Evolutionary conservation across 2,797 vertebrate genomes (phyloP), one percentile per base, ranked within the genome.

Genomic region (Hybognathus amarus): DNA sequence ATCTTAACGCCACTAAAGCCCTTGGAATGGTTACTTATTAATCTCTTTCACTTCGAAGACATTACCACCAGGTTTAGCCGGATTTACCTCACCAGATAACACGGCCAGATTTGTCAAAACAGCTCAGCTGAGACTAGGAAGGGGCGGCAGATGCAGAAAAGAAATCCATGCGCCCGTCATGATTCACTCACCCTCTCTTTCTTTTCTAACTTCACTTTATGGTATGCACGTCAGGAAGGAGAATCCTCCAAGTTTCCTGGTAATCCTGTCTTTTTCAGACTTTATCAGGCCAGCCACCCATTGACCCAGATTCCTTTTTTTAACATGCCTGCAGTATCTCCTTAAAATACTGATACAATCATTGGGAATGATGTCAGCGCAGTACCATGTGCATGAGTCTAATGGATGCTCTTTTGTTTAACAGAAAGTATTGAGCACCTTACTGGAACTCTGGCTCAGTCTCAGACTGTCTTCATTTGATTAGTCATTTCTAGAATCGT

Each of bases 21-120:
- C 95, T 93, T 94, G 93, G 94, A 96, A 94, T 93, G 89, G 94
- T 96, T 96, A 95, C 95, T 96, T 96, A 96, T 96, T 97, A 97
- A 97, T 97, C 96, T 97, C 92, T 96, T 95, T 95, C 95, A 95
- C 95, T 93, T 93, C 93, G 90, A 95, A 97, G 95, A 96, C 94
- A 96, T 96, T 96, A 96, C 96, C 94, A 92, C 92, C 95, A 96
- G 95, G 95, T 97, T 96, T 96, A 96, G 95, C 94, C 93, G 94
- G 96, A 97, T 97, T 97, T 96, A 95, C 93, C 92, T 85, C 92
- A 87, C 92, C 91, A 94, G 94, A 95, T 95, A 95, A 95, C 91
- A 66, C 83, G 78, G 90, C 47, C 91, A 92, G 93, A 93, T 93
- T 92, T 92, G 92, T 92, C 91, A 91, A 91, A 93, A 89, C 91